Evolutionary conservation across 2,888 invertebrate genomes (phyloP).

Genomic region (Incurvaria masculella): DNA sequence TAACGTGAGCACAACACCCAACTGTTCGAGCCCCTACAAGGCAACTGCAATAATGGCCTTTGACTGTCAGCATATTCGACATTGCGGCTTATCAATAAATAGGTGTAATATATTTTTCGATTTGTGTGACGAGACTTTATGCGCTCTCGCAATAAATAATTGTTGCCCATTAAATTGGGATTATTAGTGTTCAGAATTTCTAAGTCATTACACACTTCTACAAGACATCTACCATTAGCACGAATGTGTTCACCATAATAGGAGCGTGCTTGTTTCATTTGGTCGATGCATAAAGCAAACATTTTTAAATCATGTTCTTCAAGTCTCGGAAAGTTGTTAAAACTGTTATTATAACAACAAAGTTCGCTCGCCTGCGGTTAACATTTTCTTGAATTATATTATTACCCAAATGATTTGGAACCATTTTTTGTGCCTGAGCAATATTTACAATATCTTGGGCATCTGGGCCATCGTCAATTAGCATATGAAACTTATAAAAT

Average conservation of each 20-base stretch:
- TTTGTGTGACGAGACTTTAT: neutral
- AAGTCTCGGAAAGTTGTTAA: neutral
- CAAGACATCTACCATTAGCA: neutral
- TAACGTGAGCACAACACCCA: conserved; percentile 8
- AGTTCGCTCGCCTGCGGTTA: neutral
- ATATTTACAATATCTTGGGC: too few relatives aligned
- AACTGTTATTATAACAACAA: neutral
- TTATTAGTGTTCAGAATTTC: neutral
- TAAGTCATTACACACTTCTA: neutral
- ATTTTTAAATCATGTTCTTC: neutral
- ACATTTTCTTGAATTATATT: conserved; percentile 1
- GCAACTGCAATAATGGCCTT: conserved; percentile 6
- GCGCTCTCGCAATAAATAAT: conserved; percentile 1
- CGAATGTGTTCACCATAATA: conserved; percentile 10
- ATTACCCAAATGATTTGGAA: neutral
- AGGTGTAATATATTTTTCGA: conserved; percentile 1
- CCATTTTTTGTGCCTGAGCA: too few relatives aligned
- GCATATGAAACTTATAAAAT: neutral
- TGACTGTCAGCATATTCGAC: neutral
- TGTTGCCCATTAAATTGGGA: neutral
- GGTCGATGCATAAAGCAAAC: conserved; percentile 4
- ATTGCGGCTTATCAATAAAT: neutral
- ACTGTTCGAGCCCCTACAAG: conserved; percentile 6
- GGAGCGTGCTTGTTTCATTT: conserved; percentile 8
- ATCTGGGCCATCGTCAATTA: neutral